Evolutionary conservation across 35 echinoderm and acorn worm species (phyloP).

Genomic region (Stichopus chloronotus): DNA sequence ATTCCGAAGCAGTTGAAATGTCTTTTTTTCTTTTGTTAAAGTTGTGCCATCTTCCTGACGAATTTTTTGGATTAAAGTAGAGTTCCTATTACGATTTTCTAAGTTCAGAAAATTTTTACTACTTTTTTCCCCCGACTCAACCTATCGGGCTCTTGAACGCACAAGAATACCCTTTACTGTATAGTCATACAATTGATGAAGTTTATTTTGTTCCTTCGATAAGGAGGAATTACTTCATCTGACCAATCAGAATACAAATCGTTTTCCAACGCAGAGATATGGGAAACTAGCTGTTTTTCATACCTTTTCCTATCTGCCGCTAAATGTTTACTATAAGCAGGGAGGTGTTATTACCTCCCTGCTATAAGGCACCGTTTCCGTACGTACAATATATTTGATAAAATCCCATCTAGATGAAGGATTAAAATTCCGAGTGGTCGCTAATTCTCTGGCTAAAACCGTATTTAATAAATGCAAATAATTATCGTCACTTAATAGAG

Average conservation of each 20-base stretch:
- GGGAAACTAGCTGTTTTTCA: background rate
- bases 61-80: background rate
- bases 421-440: background rate
- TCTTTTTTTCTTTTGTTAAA: background rate
- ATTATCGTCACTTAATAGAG: background rate
- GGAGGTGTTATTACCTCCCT: no score
- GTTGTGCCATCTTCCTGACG: background rate
- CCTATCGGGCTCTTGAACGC: background rate
- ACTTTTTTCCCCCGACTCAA: conserved; percentile 8
- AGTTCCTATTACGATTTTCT: conserved; percentile 13
- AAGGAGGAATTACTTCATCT: background rate
- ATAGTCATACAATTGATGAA: background rate
- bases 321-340: background rate
- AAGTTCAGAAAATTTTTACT: background rate
- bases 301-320: background rate
- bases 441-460: background rate
- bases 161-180: background rate
- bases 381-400: conserved; percentile 1
- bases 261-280: background rate
- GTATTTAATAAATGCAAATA: background rate
- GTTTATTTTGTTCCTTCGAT: background rate
- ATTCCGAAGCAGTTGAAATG: background rate
- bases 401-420: background rate
- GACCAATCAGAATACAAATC: background rate
- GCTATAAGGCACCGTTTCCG: conserved; percentile 2